Evolutionary conservation across 2,888 invertebrate genomes (phyloP), one percentile per base, ranked within the genome.

Genomic region (Pyrocoelia pectoralis): DNA sequence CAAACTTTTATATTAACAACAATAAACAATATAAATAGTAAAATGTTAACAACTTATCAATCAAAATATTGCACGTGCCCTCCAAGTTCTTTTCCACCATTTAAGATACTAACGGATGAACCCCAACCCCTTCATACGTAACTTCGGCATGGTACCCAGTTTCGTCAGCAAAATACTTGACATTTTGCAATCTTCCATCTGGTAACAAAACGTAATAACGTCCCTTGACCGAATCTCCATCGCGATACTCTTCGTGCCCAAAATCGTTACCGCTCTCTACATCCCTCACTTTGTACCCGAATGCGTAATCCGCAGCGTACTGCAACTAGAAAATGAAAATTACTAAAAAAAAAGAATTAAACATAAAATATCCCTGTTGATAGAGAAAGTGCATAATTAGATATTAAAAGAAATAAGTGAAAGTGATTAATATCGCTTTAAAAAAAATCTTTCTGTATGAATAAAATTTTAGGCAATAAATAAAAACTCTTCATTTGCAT

Each of bases 91-190:
- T 12, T n/a, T 29, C 9, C 10, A 10, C 13, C 15, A 9, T 14
- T 69, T 67, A 50, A 71, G 19, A n/a, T 12, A 14, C 9, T n/a
- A n/a, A n/a, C 2, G 52, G 52, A 65, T 76, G 74, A 17, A 73
- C 71, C 13, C 72, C 78, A 15, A 73, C 69, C 58, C 74, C 72
- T 56, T 76, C 85, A 70, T 92, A 92, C 12, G 89, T 87, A 43
- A 93, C 89, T 74, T 89, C 88, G 3, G 93, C 93, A 75, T 91
- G 91, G 79, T 88, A 93, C 5, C 93, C 93, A 51, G 85, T 84
- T 49, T 89, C 87, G 58, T 93, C 93, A 0, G 91, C 93, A 70
- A 87, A 88, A 80, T 94, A 94, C 66, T 87, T 84, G 51, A 92
- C 93, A 70, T 88, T 88, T 81, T 93, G 93, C 75, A 90, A 82